These are phyloP conservation scores for Agrochola circellaris DNA, from an alignment of 2,888 invertebrate genomes.

Conservation along the genomic window DNA sequence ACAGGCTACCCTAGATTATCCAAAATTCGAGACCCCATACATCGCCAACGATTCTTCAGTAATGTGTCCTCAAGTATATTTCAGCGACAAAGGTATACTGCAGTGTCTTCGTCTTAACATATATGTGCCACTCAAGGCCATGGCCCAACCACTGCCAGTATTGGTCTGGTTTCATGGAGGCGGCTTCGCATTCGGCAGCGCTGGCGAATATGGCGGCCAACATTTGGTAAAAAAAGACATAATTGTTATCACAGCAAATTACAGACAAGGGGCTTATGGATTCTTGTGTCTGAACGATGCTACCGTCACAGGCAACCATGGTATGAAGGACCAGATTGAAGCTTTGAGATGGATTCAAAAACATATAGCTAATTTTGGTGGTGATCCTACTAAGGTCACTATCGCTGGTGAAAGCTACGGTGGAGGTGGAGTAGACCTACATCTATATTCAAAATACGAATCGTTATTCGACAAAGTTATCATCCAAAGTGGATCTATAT, in stretches of 20 bases:
- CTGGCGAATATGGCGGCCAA: conserved; percentile 75
- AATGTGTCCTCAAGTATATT: conserved; percentile 73
- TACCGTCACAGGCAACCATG: conserved; percentile 76
- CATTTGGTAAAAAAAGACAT: conserved; percentile 74
- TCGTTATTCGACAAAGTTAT: conserved; percentile 77
- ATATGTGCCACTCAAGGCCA: conserved; percentile 69
- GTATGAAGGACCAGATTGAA: conserved; percentile 80
- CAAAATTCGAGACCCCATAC: conserved; percentile 71
- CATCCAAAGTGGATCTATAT: conserved; percentile 77
- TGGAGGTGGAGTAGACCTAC: conserved; percentile 77
- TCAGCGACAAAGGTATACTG: conserved; percentile 66
- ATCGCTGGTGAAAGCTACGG: conserved; percentile 83
- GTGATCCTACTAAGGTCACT: conserved; percentile 76
- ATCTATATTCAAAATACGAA: conserved; percentile 74
- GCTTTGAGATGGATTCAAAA: conserved; percentile 79
- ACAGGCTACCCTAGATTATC: conserved; percentile 70
- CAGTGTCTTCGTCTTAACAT: conserved; percentile 75
- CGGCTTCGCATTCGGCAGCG: conserved; percentile 77
- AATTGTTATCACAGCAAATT: conserved; percentile 76
- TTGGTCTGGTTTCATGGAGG: conserved; percentile 85
- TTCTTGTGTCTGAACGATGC: conserved; percentile 80
- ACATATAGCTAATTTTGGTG: conserved; percentile 80
- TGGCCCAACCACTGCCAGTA: conserved; percentile 71
- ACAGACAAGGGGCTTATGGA: conserved; percentile 81
- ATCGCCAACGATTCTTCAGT: conserved; percentile 73